Percentiles rank a stretch among this genome's conserved stretches.
Evolutionary conservation across 2,113 vertebrate genomes (phyloP).

Genomic region (Canis aureus): DNA sequence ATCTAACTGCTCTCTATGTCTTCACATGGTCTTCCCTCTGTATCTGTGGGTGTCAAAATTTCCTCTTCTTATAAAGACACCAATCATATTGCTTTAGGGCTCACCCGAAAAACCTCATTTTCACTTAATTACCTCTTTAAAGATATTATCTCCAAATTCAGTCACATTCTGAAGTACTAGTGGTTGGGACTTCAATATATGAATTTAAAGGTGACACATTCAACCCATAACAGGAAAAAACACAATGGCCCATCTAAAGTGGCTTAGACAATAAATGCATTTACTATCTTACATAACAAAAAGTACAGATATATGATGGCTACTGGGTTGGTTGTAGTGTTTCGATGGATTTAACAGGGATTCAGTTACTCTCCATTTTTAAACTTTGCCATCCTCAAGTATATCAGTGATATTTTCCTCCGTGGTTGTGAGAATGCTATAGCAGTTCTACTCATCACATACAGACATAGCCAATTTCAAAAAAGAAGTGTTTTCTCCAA

Average conservation of each 20-base stretch:
- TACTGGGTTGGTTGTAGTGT: background rate
- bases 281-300: background rate
- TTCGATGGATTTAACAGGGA: background rate
- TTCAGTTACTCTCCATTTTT: background rate
- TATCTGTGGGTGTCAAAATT: background rate
- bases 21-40: background rate
- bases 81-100: background rate
- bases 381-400: background rate
- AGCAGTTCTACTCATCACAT: background rate
- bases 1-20: background rate
- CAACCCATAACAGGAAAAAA: background rate
- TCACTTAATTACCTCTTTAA: background rate
- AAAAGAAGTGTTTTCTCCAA: background rate
- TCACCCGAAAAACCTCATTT: background rate
- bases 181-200: background rate
- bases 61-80: background rate
- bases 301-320: background rate
- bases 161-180: background rate
- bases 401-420: background rate
- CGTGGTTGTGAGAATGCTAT: background rate
- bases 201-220: background rate
- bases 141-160: background rate
- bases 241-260: background rate
- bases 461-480: background rate
- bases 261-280: background rate